A percentile compares a stretch with the other conserved stretches of the same genome.
Evolutionary conservation across 2,797 vertebrate genomes (phyloP).

Genomic region (Alauda arvensis): DNA sequence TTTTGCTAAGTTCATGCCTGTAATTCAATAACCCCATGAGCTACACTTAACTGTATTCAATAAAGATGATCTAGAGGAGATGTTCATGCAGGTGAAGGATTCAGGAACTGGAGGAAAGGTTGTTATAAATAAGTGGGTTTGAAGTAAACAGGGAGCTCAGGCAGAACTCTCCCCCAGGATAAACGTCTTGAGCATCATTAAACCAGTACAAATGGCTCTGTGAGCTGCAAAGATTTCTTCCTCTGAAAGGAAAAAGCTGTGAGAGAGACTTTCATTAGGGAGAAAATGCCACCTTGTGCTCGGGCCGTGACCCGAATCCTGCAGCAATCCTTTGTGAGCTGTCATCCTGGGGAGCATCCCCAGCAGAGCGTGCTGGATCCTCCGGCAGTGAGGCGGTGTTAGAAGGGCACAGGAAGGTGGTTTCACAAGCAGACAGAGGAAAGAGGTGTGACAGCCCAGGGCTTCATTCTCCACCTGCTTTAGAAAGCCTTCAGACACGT

Average conservation of each 20-base stretch:
- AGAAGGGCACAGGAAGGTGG: background rate
- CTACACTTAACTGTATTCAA: conserved; percentile 49
- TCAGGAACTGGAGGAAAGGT: conserved; percentile 37
- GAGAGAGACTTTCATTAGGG: conserved; percentile 7
- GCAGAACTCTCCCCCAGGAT: conserved; percentile 18
- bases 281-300: background rate
- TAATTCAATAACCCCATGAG: conserved; percentile 54
- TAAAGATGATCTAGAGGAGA: conserved; percentile 59
- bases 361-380: background rate
- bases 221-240: background rate
- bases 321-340: background rate
- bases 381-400: background rate
- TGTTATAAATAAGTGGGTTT: conserved; percentile 38
- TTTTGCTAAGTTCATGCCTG: conserved; percentile 46
- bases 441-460: background rate
- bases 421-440: background rate
- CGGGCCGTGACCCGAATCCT: background rate
- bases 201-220: conserved; percentile 15
- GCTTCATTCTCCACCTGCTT: background rate
- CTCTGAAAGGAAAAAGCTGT: conserved; percentile 30
- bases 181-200: conserved; percentile 37
- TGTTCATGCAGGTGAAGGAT: conserved; percentile 27
- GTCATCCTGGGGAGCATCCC: background rate
- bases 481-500: background rate
- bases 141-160: conserved; percentile 40